Conservation (phyloP, 2,113 vertebrate species). For the Philantomba maxwellii region DNA sequence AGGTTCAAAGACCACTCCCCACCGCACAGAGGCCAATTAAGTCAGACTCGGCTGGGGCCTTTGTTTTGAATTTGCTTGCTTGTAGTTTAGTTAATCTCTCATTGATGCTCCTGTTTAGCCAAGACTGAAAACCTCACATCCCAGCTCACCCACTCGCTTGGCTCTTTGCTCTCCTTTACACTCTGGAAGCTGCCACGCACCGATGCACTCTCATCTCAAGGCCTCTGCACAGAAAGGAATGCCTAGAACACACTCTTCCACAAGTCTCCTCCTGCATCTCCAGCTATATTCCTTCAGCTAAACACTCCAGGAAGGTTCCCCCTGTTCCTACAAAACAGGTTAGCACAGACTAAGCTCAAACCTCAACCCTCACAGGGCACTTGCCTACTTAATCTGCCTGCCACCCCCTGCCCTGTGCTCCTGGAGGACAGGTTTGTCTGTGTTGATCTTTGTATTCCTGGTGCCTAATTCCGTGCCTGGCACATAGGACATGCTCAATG, state of each 20-base stretch:
- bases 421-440: not conserved
- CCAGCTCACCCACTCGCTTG: not conserved
- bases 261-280: not conserved
- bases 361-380: not conserved
- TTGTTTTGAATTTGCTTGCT: not conserved
- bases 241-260: not conserved
- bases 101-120: not conserved
- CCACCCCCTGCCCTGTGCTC: too few species aligned
- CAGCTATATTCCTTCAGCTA: not conserved
- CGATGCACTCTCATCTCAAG: not conserved
- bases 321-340: not conserved
- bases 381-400: not conserved
- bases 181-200: not conserved
- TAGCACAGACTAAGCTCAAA: not conserved
- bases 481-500: not conserved
- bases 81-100: not conserved
- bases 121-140: not conserved
- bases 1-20: not conserved
- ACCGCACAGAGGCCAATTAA: not conserved
- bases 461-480: not conserved
- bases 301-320: not conserved
- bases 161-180: not conserved
- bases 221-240: not conserved
- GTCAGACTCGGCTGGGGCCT: not conserved
- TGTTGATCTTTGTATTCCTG: not conserved